A percentile compares a stretch with the other conserved stretches of the same genome.
phyloP scores from a whole-genome alignment of 2,113 vertebrate species.

The Neodontobutis hainanensis region DNA sequence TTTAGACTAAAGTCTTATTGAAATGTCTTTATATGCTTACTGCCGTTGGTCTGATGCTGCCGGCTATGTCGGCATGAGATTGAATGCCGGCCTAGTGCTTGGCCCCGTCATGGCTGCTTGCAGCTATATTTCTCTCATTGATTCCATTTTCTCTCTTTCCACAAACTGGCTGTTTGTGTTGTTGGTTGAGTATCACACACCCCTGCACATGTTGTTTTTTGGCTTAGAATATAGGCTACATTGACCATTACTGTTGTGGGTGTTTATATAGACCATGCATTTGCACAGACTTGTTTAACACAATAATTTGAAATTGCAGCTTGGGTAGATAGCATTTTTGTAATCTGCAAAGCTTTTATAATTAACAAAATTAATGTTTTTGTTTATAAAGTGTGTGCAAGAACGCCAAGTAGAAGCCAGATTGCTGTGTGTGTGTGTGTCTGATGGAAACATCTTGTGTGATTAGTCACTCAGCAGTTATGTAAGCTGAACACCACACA shows the following conservation, averaged over 20 bases:
- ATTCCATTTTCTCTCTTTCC: conserved; percentile 34
- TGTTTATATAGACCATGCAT: neutral
- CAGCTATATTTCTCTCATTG: conserved; percentile 27
- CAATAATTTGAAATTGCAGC: neutral
- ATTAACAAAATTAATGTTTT: conserved; percentile 1
- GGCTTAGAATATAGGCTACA: conserved; percentile 12
- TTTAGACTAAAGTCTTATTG: too few species aligned
- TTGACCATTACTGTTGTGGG: conserved; percentile 4
- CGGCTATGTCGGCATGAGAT: too few species aligned
- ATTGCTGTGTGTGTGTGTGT: conserved; percentile 12
- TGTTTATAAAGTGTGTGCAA: neutral
- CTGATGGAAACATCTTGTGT: conserved; percentile 55
- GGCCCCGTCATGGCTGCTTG: too few species aligned
- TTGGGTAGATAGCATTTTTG: neutral
- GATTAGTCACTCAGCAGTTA: conserved; percentile 73
- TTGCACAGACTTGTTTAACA: neutral
- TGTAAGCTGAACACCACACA: conserved; percentile 62
- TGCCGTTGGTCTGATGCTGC: too few species aligned
- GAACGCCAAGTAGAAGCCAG: conserved; percentile 3
- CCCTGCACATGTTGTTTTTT: conserved; percentile 30
- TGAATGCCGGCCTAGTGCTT: too few species aligned
- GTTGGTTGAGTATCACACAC: conserved; percentile 14
- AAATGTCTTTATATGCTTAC: too few species aligned
- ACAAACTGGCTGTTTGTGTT: conserved; percentile 45
- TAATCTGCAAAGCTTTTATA: neutral